phyloP scores from a whole-genome alignment of 1,140 invertebrate genomes.

The Anoplophora glabripennis region DNA sequence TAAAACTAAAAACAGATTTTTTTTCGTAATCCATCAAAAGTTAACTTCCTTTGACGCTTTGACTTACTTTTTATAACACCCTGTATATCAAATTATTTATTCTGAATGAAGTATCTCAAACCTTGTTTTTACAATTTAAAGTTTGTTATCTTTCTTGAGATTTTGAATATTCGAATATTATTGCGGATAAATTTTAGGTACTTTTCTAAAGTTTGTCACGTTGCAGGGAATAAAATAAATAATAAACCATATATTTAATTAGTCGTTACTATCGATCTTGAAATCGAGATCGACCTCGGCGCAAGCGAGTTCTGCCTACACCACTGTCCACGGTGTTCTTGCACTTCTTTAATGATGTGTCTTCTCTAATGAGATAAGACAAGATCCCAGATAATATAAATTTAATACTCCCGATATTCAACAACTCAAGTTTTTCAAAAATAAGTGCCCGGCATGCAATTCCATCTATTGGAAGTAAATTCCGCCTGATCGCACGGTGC shows the following conservation, averaged over 20 bases:
- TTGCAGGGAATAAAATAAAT: background rate
- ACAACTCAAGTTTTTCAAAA: conserved; percentile 22
- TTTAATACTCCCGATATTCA: conserved; percentile 43
- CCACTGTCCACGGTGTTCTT: conserved; percentile 15
- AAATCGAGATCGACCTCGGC: background rate
- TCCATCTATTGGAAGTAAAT: conserved; percentile 17
- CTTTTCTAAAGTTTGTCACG: background rate
- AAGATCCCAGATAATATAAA: conserved; percentile 47
- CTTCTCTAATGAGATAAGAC: conserved; percentile 46
- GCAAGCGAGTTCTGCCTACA: conserved; percentile 14
- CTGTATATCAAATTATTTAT: no score
- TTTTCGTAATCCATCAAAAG: no score
- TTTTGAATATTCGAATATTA: no score
- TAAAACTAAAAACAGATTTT: no score
- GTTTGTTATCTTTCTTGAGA: no score
- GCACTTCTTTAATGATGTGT: conserved; percentile 45
- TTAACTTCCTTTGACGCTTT: no score
- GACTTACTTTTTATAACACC: no score
- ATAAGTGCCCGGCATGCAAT: conserved; percentile 24
- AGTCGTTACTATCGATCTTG: background rate
- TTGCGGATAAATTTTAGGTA: no score
- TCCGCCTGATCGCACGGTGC: background rate
- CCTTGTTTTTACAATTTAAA: no score
- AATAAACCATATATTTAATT: background rate
- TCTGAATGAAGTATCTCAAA: no score